Evolutionary conservation across 2,888 invertebrate species (phyloP), one percentile per base, ranked within the genome.

Genomic region (Muschampia plurimacula): DNA sequence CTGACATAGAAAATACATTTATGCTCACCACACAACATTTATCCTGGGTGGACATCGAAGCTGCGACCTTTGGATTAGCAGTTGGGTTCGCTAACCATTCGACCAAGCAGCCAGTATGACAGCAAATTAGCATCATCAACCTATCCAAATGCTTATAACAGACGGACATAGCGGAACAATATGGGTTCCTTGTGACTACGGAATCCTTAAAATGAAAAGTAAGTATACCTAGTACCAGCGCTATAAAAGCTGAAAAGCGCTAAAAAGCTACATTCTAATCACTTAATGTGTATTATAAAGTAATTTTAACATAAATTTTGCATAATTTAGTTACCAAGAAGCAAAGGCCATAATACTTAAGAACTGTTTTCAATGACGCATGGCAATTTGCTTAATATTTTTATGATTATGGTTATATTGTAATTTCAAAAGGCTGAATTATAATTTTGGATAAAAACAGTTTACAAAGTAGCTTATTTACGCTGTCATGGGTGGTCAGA

Each of bases 321-420:
- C 57, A 9, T 28, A 8, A 39, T 13, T 67, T 67, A 6, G 41
- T 12, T 69, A 69, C 70, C 65, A 62, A 60, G 72, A 67, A 72
- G 32, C 52, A 62, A 62, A 49, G 15, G 32, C 46, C 28, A 60
- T 68, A 68, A 59, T 28, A 64, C 32, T 36, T 59, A 65, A 65
- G 65, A 15, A 59, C 59, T 57, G 59, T 65, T 49, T 57, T 70
- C 28, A 57, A 13, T 59, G 6, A 65, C 32, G 8, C 69, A 70
- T 22, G n/a, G 44, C 65, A 70, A 70, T 70, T 70, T 65, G 15
- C 65, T 65, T 65, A 70, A 70, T 57, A 70, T 70, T 70, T 69
- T 70, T 70, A 70, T 65, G 64, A 70, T 49, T 63, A 67, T 55
- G 63, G 28, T 72, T 67, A 62, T 39, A 57, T 65, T 70, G 70